Conservation (phyloP, 1,140 invertebrate species). For the Drosophila tsacasi region DNA sequence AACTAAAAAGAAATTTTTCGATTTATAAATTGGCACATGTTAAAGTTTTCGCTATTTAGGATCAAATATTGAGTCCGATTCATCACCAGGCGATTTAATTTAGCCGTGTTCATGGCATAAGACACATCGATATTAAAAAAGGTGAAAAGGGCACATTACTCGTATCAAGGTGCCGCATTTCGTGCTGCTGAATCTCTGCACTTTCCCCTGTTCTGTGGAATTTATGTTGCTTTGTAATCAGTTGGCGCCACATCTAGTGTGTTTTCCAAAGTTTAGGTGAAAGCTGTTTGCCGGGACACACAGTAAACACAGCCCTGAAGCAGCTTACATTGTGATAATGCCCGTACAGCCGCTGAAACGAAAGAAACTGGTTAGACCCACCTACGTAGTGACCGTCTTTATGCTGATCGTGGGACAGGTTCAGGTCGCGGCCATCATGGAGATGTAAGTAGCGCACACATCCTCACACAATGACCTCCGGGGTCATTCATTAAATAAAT, state of each 20-base stretch:
- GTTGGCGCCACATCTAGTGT: conserved; percentile 22
- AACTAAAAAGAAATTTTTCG: too few relatives aligned
- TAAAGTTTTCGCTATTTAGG: too few relatives aligned
- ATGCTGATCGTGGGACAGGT: conserved; percentile 23
- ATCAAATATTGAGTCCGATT: too few relatives aligned
- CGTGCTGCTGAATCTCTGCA: too few relatives aligned
- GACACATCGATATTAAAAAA: too few relatives aligned
- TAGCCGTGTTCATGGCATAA: too few relatives aligned
- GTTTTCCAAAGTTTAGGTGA: background rate
- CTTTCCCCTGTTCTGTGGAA: background rate
- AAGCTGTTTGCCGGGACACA: background rate
- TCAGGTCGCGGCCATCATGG: conserved; percentile 1
- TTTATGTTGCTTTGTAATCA: background rate
- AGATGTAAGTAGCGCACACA: conserved; percentile 5
- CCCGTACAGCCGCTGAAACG: too few relatives aligned
- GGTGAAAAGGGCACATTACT: too few relatives aligned
- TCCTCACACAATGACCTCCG: background rate
- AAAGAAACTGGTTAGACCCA: background rate
- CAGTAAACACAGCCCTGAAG: background rate
- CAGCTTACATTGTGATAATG: conserved; percentile 1
- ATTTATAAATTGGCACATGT: too few relatives aligned
- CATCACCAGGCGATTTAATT: too few relatives aligned
- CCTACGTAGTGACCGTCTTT: conserved; percentile 10
- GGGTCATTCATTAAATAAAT: background rate
- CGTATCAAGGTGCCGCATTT: too few relatives aligned